Conservation (phyloP, 2,113 vertebrate species). For the Mirza zaza region DNA sequence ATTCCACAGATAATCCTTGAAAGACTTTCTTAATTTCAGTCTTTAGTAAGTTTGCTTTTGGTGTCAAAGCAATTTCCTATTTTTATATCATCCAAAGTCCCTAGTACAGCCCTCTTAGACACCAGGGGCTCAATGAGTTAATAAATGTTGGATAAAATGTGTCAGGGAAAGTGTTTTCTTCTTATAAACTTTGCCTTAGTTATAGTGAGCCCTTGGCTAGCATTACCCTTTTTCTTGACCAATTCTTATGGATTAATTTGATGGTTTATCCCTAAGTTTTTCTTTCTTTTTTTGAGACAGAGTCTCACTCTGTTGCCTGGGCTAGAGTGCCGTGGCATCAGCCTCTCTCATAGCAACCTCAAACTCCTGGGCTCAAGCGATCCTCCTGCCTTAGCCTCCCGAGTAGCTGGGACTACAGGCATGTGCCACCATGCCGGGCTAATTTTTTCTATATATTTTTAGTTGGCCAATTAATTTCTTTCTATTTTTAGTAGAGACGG, state of each 20-base stretch:
- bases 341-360: too few species aligned
- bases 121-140: not conserved
- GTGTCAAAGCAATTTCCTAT: not conserved
- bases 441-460: too few species aligned
- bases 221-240: not conserved
- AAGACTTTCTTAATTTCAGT: not conserved
- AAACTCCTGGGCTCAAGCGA: too few species aligned
- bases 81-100: not conserved
- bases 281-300: not conserved
- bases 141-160: not conserved
- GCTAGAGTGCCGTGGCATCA: too few species aligned
- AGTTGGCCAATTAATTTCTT: too few species aligned
- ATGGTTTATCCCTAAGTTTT: not conserved
- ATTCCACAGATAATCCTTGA: slow-evolving; percentile 30
- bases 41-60: not conserved
- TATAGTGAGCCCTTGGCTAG: not conserved
- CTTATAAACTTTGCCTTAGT: not conserved
- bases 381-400: too few species aligned
- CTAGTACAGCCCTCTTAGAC: not conserved
- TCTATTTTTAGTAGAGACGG: too few species aligned
- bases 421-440: too few species aligned
- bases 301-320: too few species aligned
- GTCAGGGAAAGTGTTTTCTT: not conserved
- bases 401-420: too few species aligned
- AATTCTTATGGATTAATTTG: not conserved